Evolutionary conservation across 2,113 vertebrate genomes (phyloP).

Genomic region (Rhinoderma darwinii): DNA sequence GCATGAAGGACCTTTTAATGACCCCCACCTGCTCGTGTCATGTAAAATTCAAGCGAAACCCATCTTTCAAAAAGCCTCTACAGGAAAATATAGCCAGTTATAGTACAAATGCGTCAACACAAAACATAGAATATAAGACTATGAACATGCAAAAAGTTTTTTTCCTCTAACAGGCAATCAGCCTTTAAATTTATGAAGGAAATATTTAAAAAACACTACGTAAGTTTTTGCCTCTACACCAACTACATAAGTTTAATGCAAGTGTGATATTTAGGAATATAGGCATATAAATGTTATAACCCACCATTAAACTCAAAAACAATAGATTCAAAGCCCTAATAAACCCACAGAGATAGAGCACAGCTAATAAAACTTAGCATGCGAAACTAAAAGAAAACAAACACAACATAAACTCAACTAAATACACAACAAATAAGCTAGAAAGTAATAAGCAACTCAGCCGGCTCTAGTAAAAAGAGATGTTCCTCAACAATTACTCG

Average conservation of each 20-base stretch:
- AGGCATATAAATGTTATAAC: background rate
- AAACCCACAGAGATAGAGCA: background rate
- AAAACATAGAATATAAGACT: background rate
- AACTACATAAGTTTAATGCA: background rate
- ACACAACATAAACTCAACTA: background rate
- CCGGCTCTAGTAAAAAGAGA: background rate
- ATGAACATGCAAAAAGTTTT: background rate
- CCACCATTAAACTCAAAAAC: background rate
- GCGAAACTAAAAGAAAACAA: background rate
- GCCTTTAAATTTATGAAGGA: background rate
- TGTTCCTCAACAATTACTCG: conserved; percentile 70
- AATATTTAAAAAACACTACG: background rate
- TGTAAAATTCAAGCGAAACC: background rate
- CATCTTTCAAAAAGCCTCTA: background rate
- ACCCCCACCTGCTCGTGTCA: background rate
- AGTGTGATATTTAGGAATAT: background rate
- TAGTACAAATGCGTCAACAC: background rate
- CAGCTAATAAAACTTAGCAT: conserved; percentile 1
- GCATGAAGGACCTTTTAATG: background rate
- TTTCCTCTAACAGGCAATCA: background rate
- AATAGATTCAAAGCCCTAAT: background rate
- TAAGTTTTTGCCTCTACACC: background rate
- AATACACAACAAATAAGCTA: background rate
- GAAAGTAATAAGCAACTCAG: conserved; percentile 11
- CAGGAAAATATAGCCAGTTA: background rate